Conservation (phyloP, 2,797 vertebrate genomes). For the Tarsius wallacei region DNA sequence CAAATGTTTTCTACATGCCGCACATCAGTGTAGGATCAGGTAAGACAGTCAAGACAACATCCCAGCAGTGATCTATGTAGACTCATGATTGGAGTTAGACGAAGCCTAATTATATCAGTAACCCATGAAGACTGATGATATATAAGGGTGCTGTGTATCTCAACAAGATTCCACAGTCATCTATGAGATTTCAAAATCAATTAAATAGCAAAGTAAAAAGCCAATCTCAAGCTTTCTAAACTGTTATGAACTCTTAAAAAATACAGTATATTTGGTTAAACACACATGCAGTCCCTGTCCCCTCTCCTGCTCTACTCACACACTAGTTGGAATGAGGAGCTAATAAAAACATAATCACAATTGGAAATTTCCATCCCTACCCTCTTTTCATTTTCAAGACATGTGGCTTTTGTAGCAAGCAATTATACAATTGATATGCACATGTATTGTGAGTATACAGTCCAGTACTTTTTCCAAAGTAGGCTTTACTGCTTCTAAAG, state of each 20-base stretch:
- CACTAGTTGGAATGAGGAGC: background rate
- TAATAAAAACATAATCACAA: background rate
- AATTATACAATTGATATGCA: background rate
- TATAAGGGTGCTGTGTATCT: background rate
- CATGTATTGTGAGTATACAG: background rate
- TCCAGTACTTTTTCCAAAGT: background rate
- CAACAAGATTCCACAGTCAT: background rate
- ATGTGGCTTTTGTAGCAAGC: background rate
- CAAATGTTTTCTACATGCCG: background rate
- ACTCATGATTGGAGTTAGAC: background rate
- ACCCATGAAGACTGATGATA: background rate
- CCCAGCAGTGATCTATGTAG: background rate
- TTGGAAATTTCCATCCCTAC: background rate
- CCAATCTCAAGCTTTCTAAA: background rate
- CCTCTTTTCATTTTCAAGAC: background rate
- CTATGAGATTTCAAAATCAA: constrained; percentile 1
- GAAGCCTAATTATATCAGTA: background rate
- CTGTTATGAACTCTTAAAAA: background rate
- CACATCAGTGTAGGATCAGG: too few relatives aligned
- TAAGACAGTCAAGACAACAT: background rate
- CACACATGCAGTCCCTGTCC: too few relatives aligned
- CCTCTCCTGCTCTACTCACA: accelerated
- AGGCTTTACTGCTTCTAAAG: background rate
- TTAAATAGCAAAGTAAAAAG: background rate
- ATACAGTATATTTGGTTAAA: background rate